Percentiles rank a stretch among this genome's conserved stretches.
These are phyloP conservation scores for Hylaea fasciaria DNA, from an alignment of 2,888 invertebrate species.

Conservation along the genomic window DNA sequence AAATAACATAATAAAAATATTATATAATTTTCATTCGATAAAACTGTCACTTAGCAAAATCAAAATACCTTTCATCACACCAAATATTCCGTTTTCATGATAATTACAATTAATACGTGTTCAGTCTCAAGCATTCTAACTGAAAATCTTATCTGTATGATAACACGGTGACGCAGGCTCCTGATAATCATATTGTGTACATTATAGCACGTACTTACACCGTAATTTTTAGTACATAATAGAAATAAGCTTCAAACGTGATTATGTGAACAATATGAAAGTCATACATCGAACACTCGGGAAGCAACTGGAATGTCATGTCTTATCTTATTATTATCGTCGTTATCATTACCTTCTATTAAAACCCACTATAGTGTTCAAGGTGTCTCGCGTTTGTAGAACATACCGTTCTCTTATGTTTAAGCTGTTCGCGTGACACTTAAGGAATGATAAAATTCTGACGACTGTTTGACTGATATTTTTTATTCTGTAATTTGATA, in stretches of 20 bases:
- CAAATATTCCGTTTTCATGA: constrained; percentile 25
- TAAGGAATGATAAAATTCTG: too few relatives aligned
- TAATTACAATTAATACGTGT: constrained; percentile 59
- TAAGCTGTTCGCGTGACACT: too few relatives aligned
- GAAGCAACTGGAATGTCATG: constrained; percentile 27
- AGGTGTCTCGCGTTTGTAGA: not conserved
- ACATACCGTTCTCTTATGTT: not conserved
- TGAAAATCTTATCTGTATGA: constrained; percentile 72
- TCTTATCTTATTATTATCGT: constrained; percentile 34
- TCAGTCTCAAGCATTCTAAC: constrained; percentile 58
- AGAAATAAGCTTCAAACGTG: constrained; percentile 30
- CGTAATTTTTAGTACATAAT: constrained; percentile 21
- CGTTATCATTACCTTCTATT: constrained; percentile 11
- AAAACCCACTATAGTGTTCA: constrained; percentile 8
- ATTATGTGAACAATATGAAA: constrained; percentile 28
- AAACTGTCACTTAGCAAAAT: constrained; percentile 10
- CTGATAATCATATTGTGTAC: constrained; percentile 59
- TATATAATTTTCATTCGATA: constrained; percentile 5
- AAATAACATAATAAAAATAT: not conserved
- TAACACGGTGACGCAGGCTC: constrained; percentile 65
- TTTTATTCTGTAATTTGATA: too few relatives aligned
- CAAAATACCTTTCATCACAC: constrained; percentile 16
- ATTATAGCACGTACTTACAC: constrained; percentile 56
- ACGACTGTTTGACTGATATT: too few relatives aligned
- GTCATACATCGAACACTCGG: constrained; percentile 19